These are phyloP conservation scores for Helicoverpa armigera DNA, from an alignment of 1,140 invertebrate species.

Conservation along the genomic window DNA sequence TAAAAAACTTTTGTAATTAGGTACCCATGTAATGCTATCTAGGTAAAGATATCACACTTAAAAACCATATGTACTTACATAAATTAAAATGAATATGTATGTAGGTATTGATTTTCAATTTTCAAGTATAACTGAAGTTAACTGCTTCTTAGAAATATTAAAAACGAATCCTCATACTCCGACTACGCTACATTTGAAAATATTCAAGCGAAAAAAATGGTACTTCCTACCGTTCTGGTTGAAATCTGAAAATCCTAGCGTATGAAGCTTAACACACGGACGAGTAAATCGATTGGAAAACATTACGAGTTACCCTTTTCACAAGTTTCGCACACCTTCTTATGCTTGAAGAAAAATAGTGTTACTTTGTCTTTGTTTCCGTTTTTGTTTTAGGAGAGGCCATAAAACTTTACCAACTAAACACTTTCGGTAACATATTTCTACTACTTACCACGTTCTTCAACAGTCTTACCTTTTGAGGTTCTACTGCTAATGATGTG, in stretches of 20 bases:
- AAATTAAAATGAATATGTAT: too few species aligned
- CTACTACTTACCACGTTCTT: not conserved
- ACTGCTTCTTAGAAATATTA: too few species aligned
- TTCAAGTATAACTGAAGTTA: too few species aligned
- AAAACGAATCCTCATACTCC: too few species aligned
- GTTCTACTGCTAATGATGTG: not conserved
- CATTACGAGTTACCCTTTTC: conserved; percentile 39
- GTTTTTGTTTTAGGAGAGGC: conserved; percentile 19
- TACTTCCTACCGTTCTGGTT: conserved; percentile 1
- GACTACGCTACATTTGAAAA: conserved; percentile 10
- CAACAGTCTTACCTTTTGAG: not conserved
- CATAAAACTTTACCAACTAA: conserved; percentile 26
- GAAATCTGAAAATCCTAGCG: conserved; percentile 19
- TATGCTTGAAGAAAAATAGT: conserved; percentile 39
- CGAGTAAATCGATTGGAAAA: conserved; percentile 55
- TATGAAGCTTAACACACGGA: conserved; percentile 49
- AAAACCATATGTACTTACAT: too few species aligned
- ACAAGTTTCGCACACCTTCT: conserved; percentile 41
- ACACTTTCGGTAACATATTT: conserved; percentile 14
- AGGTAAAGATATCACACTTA: too few species aligned
- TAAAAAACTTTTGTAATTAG: too few species aligned
- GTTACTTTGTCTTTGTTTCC: conserved; percentile 17
- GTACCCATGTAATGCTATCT: too few species aligned
- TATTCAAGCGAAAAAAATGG: not conserved
- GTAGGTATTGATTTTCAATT: too few species aligned